Conservation (phyloP, 2,888 invertebrate genomes). For the Mylabris sibirica region DNA sequence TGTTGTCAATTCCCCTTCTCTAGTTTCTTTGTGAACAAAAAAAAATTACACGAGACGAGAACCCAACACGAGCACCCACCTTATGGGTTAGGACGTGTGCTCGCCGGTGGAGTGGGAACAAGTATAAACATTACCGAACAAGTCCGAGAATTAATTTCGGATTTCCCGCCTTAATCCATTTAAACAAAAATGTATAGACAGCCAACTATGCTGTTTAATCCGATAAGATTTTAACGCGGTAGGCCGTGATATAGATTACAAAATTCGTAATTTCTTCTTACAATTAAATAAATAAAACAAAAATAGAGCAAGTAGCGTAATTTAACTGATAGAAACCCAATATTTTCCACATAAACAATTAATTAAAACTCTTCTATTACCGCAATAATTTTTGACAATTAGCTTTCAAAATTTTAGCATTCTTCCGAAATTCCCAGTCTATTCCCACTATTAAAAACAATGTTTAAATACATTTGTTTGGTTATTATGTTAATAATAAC, state of each 20-base stretch:
- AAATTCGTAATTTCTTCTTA: no score
- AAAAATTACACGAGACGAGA: background rate
- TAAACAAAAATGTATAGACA: background rate
- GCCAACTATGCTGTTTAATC: background rate
- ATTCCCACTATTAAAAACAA: background rate
- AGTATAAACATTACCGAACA: background rate
- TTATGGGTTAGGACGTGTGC: background rate
- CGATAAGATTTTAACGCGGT: background rate
- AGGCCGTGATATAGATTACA: background rate
- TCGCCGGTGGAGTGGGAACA: background rate
- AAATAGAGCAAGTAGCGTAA: no score
- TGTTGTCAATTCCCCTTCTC: conserved; percentile 28
- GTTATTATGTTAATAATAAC: background rate
- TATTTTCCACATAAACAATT: no score
- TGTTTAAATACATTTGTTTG: background rate
- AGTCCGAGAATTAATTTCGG: conserved; percentile 3
- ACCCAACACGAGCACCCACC: conserved; percentile 9
- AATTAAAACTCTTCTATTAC: no score
- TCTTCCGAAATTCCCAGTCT: background rate
- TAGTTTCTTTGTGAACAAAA: background rate
- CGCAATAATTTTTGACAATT: no score
- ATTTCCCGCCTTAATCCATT: background rate
- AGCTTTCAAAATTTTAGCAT: background rate
- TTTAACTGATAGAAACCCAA: no score
- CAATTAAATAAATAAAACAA: background rate